Base-by-base conservation (phyloP, 2,797 vertebrate species). In the Adelosebastes latens region DNA sequence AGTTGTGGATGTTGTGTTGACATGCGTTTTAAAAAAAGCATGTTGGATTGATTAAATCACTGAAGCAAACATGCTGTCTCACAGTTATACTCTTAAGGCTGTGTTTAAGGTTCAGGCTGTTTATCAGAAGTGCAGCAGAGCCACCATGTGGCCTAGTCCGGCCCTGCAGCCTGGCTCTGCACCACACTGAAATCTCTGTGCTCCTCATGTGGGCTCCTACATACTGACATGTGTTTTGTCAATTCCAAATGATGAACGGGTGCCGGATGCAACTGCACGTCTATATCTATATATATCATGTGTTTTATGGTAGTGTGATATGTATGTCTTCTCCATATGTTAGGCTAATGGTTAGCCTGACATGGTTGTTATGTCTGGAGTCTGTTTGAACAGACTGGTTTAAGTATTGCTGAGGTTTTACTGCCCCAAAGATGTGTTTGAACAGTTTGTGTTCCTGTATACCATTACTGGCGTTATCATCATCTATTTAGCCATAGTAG, bases 91-190 rank as follows among this genome's bases (percentile, higher is more conserved):
- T 73, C 27, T 61, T 6, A 27, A 61, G 66, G 70, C 31, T 31
- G 5, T 64, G 64, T 80, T 72, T 14, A 67, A 77, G 8, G 61
- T 52, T 75, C 22, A 52, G 18, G 31, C 46, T 49, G 56, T 67
- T 25, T 3, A 18, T 85, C n/a, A 46, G 67, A 85, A 85, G 90
- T 81, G 74, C 85, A 84, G 34, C 84, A 92, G 85, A 39, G 93
- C 91, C 94, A 83, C 89, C 92, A 14, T 88, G 95, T 95, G 96
- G 93, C 63, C n/a, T 2, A 36, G 14, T 55, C 2, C 5, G 65
- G 71, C 11, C 12, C 75, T 86, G 83, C 89, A 94, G 74, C 31
- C 27, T 80, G 24, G 52, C 75, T 27, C 31, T n/a, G 8, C 20
- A 77, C 42, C 42, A 49, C 22, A 16, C 46, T 42, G 42, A 70